A percentile compares a stretch with the other conserved stretches of the same genome.
phyloP scores from a whole-genome alignment of 2,797 vertebrate species.

The Acipenser transmontanus region DNA sequence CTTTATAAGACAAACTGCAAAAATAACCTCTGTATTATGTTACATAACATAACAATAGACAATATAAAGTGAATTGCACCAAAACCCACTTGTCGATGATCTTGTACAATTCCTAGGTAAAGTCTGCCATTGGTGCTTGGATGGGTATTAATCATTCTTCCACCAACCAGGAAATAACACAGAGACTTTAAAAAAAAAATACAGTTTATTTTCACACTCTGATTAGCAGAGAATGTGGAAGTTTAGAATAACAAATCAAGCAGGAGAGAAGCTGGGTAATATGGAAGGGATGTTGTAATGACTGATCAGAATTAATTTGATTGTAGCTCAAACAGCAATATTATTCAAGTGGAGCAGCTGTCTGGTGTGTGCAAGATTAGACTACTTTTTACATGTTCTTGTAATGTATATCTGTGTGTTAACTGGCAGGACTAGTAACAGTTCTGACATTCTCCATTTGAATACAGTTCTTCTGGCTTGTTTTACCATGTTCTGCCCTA shows the following conservation, averaged over 20 bases:
- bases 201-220: constrained; percentile 68
- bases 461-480: too few species aligned
- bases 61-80: too few species aligned
- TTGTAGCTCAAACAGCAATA: constrained; percentile 40
- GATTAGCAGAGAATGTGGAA: constrained; percentile 55
- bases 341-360: constrained; percentile 28
- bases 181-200: neutral
- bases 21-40: too few species aligned
- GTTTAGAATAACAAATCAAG: constrained; percentile 38
- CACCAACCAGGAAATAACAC: constrained; percentile 20
- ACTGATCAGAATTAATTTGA: constrained; percentile 65
- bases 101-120: too few species aligned
- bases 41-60: too few species aligned
- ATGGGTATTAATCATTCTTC: constrained; percentile 13
- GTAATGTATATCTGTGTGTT: constrained; percentile 23
- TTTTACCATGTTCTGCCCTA: too few species aligned
- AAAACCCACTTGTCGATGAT: too few species aligned
- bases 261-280: constrained; percentile 41
- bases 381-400: constrained; percentile 38
- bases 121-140: too few species aligned
- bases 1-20: too few species aligned
- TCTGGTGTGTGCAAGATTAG: constrained; percentile 24
- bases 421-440: too few species aligned
- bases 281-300: constrained; percentile 53
- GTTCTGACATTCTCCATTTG: too few species aligned